phyloP scores from a whole-genome alignment of 2,888 invertebrate species.

The Lucinisca nassula region DNA sequence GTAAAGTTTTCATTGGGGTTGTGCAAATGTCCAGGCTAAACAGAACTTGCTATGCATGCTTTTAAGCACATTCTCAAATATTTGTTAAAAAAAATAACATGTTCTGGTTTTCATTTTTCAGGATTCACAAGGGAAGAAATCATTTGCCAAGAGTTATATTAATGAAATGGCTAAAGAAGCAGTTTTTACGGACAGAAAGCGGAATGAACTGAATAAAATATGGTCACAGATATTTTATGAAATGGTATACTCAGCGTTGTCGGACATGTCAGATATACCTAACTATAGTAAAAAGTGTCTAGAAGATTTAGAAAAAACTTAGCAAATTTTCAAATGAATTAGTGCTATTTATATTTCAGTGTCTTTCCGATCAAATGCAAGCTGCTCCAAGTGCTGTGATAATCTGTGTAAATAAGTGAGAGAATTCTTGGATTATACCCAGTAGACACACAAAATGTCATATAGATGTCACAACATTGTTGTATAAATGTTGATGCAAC shows the following conservation, averaged over 20 bases:
- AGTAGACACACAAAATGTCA: too few species aligned
- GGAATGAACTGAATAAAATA: constrained; percentile 79
- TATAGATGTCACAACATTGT: too few species aligned
- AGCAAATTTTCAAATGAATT: constrained; percentile 28
- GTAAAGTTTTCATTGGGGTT: too few species aligned
- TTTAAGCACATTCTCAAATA: background rate
- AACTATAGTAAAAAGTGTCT: constrained; percentile 84
- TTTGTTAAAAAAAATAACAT: too few species aligned
- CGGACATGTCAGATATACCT: constrained; percentile 83
- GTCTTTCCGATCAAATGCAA: background rate
- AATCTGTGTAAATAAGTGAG: too few species aligned
- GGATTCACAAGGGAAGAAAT: constrained; percentile 75
- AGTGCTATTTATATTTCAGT: background rate
- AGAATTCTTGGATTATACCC: too few species aligned
- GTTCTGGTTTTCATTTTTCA: constrained; percentile 61
- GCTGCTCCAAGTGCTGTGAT: constrained; percentile 5
- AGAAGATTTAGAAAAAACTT: constrained; percentile 83
- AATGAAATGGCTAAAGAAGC: constrained; percentile 83
- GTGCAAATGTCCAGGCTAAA: too few species aligned
- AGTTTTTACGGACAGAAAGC: constrained; percentile 83
- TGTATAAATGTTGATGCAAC: too few species aligned
- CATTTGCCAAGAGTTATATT: constrained; percentile 80
- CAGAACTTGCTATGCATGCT: too few species aligned
- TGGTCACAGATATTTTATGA: constrained; percentile 85
- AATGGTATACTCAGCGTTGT: constrained; percentile 82